phyloP scores from a whole-genome alignment of 2,113 vertebrate genomes.

The Pachycephala philippinensis region DNA sequence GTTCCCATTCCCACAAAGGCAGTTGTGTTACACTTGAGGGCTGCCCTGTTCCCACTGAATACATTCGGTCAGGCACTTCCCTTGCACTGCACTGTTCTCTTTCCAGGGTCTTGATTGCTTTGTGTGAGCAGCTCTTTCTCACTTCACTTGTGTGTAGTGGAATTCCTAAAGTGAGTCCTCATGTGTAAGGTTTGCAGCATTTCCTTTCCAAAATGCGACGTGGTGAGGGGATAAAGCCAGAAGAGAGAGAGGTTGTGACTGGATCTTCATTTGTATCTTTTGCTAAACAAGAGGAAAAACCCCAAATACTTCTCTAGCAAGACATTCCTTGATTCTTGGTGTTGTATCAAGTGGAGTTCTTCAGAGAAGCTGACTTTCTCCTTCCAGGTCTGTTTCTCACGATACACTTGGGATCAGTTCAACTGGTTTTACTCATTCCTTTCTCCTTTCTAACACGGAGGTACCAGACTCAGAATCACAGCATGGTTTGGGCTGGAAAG shows the following conservation, averaged over 20 bases:
- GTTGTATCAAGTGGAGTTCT: background rate
- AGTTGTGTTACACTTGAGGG: background rate
- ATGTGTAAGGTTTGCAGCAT: background rate
- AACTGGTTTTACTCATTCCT: background rate
- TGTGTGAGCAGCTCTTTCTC: background rate
- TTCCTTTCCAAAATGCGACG: background rate
- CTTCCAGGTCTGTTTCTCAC: background rate
- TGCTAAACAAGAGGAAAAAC: background rate
- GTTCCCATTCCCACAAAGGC: background rate
- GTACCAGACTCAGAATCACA: background rate
- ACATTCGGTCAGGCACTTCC: background rate
- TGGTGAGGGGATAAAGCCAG: background rate
- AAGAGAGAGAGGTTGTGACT: background rate
- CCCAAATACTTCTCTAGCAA: background rate
- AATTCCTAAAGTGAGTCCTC: background rate
- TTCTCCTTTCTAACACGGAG: background rate
- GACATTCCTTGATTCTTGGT: background rate
- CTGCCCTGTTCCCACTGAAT: background rate
- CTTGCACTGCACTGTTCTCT: background rate
- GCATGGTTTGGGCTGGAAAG: background rate
- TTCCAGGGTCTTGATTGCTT: background rate
- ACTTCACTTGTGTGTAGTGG: background rate
- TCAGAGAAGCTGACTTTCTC: background rate
- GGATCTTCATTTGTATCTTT: background rate
- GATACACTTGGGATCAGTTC: rapidly evolving